Evolutionary conservation across 2,113 vertebrate genomes (phyloP).

Genomic region (Orthochromis malagaraziensis): DNA sequence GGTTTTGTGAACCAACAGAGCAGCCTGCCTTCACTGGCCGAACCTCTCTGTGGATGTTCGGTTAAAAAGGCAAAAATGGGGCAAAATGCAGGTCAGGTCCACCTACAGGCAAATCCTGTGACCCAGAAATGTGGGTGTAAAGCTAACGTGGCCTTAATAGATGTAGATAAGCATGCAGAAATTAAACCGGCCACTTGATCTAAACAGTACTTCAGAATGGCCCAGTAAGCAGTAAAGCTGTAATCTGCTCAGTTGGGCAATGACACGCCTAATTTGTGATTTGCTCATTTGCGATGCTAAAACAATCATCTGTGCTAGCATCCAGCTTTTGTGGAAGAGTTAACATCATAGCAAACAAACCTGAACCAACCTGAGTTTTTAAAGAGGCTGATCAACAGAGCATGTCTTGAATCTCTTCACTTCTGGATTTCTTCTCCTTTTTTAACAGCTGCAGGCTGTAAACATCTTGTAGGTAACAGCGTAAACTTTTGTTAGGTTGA

Average conservation of each 20-base stretch:
- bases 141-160: not conserved
- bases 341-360: not conserved
- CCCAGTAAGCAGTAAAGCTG: not conserved
- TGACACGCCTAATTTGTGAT: not conserved
- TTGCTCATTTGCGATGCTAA: not conserved
- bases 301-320: not conserved
- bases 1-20: accelerated
- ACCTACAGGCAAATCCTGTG: not conserved
- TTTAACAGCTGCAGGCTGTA: not conserved
- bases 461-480: accelerated
- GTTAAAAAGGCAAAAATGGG: not conserved
- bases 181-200: not conserved
- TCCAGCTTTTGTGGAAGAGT: not conserved
- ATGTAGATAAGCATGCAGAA: not conserved
- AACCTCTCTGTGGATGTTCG: accelerated
- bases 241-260: not conserved
- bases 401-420: not conserved
- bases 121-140: not conserved
- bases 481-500: not conserved
- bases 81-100: not conserved
- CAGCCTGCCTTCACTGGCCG: too few species aligned
- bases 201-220: not conserved
- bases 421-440: not conserved
- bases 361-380: not conserved
- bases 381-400: not conserved